Base-by-base conservation (phyloP, 2,888 invertebrate species). In the Drosophila atripex region DNA sequence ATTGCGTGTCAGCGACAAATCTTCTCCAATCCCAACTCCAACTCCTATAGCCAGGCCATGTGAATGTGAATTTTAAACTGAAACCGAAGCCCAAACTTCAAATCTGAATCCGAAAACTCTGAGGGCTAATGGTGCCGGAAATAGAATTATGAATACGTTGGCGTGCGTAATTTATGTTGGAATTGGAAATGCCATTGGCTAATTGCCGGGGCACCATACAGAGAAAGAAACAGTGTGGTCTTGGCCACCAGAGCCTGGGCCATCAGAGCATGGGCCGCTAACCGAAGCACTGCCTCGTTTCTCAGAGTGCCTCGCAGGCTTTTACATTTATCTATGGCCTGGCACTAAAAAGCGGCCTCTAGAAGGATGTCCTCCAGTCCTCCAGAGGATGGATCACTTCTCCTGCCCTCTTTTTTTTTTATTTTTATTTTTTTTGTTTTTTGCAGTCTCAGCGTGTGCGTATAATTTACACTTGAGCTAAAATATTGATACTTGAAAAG, bases 401-500 rank as follows among this genome's bases (percentile, higher is more conserved):
- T 30, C 28, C 11, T 12, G 41, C 28, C 14, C 9, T 8, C 9
- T 35, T 32, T 11, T 12, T 23, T 23, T 45, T 3, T 35, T 32
- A n/a, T 12, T 23, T 23, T 45, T 3, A 3, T 11, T 4, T 12
- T 11, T 28, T 1, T 18, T 23, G 28, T 39, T 52, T 43, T 54
- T 45, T 49, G 65, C 65, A 50, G 60, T 12, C 58, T 43, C 70
- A 71, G 70, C 71, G 71, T 63, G 71, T 72, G 72, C 64, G 72
- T 86, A 87, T 85, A 87, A 85, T 84, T 84, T 86, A 89, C 89
- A 90, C 89, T 90, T 89, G 89, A 90, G 88, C 86, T 90, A 90
- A 89, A 90, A 89, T 89, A 89, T 90, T 89, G 89, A 89, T 90
- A 89, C 90, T 90, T 89, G 80, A 88, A 89, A 89, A 89, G 90